phyloP scores from a whole-genome alignment of 2,888 invertebrate species.

The Sminthurides aquaticus region DNA sequence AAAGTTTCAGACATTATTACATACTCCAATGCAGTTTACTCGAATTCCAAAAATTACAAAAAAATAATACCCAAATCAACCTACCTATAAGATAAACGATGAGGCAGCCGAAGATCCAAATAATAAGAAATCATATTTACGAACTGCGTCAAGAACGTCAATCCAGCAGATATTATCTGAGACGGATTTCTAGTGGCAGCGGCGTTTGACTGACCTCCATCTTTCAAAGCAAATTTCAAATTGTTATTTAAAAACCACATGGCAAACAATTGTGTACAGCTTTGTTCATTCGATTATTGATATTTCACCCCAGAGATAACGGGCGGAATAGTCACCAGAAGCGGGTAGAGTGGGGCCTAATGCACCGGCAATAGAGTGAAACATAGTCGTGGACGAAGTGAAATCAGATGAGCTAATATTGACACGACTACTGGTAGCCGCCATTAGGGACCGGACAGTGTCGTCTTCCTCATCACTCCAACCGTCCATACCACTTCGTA shows the following conservation, averaged over 20 bases:
- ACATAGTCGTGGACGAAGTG: constrained; percentile 3
- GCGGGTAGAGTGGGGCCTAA: constrained; percentile 74
- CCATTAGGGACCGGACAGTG: constrained; percentile 57
- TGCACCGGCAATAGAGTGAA: constrained; percentile 47
- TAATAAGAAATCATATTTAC: constrained; percentile 73
- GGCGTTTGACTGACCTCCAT: background rate
- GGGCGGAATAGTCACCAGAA: constrained; percentile 74
- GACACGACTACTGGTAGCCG: constrained; percentile 57
- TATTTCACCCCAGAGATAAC: constrained; percentile 68
- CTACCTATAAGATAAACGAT: constrained; percentile 61
- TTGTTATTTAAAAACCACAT: too few relatives aligned
- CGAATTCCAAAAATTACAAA: background rate
- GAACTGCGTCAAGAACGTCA: constrained; percentile 79
- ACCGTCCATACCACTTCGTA: constrained; percentile 37
- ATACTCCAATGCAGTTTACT: too few relatives aligned
- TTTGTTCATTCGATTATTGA: too few relatives aligned
- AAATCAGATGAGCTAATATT: constrained; percentile 12
- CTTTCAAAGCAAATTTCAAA: background rate
- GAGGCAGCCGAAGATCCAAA: constrained; percentile 72
- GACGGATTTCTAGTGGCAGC: constrained; percentile 53
- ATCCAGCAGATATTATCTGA: constrained; percentile 68
- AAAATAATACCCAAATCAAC: background rate
- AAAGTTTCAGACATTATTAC: too few relatives aligned
- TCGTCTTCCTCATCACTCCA: constrained; percentile 46
- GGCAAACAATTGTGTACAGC: too few relatives aligned